Conservation (phyloP, 2,113 vertebrate species). For the Leucoraja erinaceus region DNA sequence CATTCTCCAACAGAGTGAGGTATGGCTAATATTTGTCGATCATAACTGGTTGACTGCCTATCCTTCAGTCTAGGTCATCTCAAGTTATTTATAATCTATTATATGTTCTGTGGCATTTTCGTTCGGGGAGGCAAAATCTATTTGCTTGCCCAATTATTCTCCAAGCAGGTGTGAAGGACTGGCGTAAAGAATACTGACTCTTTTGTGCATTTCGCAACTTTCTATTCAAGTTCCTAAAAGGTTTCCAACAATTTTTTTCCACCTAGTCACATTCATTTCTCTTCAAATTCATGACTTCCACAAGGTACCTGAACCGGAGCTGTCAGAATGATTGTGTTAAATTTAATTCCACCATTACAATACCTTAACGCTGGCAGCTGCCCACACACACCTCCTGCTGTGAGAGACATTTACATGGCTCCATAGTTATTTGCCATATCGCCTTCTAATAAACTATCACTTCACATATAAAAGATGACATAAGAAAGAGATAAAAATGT, state of each 20-base stretch:
- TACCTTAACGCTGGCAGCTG: conserved; percentile 43
- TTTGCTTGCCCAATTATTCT: conserved; percentile 42
- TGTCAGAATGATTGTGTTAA: conserved; percentile 27
- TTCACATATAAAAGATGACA: background rate
- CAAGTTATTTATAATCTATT: conserved; percentile 15
- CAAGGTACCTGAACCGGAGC: conserved; percentile 40
- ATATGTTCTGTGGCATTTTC: background rate
- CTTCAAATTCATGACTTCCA: conserved; percentile 38
- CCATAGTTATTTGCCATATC: conserved; percentile 25
- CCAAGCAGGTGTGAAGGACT: conserved; percentile 43
- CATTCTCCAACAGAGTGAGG: background rate
- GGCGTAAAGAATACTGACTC: conserved; percentile 41
- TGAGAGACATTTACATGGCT: conserved; percentile 39
- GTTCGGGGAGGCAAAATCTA: background rate
- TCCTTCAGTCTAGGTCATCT: conserved; percentile 21
- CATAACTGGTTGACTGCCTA: background rate
- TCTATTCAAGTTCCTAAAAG: conserved; percentile 38
- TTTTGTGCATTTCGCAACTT: conserved; percentile 38
- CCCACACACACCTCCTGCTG: conserved; percentile 35
- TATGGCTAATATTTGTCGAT: conserved; percentile 1
- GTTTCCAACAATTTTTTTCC: conserved; percentile 42
- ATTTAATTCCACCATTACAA: conserved; percentile 37
- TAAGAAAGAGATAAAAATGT: background rate
- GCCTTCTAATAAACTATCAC: conserved; percentile 17
- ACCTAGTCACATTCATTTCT: conserved; percentile 44